A percentile compares a stretch with the other conserved stretches of the same genome.
phyloP scores from a whole-genome alignment of 2,113 vertebrate genomes.

The Fulica atra region DNA sequence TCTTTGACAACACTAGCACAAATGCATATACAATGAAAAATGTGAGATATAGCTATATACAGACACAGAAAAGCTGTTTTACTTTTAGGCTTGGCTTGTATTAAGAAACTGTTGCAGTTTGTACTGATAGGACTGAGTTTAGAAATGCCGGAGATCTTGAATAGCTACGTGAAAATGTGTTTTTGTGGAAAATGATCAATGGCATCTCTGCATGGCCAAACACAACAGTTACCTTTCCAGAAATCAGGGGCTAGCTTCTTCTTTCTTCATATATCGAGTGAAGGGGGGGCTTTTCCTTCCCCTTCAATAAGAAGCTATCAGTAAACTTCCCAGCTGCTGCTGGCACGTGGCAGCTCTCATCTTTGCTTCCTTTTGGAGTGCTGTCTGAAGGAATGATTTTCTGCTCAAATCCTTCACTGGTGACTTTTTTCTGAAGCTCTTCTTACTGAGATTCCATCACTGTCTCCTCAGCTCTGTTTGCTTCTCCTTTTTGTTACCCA shows the following conservation, averaged over 20 bases:
- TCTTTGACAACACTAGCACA: background rate
- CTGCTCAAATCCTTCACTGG: background rate
- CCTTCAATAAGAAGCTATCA: background rate
- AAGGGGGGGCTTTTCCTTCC: background rate
- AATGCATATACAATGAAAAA: background rate
- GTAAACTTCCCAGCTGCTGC: background rate
- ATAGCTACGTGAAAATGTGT: background rate
- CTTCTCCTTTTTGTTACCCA: background rate
- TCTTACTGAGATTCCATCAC: background rate
- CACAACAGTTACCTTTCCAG: background rate
- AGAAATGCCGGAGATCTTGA: background rate
- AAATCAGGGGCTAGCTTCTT: background rate
- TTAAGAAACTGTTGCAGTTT: background rate
- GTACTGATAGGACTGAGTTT: background rate
- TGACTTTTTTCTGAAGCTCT: background rate
- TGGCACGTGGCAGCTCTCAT: background rate
- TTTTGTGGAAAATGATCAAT: background rate
- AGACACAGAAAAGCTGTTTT: background rate
- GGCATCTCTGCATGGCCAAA: background rate
- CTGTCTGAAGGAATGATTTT: background rate
- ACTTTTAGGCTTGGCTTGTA: background rate
- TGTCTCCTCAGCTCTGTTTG: background rate
- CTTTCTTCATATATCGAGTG: background rate
- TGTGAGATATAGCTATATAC: background rate
- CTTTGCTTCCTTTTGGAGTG: background rate